A percentile compares a stretch with the other conserved stretches of the same genome.
Conservation (phyloP, 2,888 invertebrate species). For the Choreutis nemorana region DNA sequence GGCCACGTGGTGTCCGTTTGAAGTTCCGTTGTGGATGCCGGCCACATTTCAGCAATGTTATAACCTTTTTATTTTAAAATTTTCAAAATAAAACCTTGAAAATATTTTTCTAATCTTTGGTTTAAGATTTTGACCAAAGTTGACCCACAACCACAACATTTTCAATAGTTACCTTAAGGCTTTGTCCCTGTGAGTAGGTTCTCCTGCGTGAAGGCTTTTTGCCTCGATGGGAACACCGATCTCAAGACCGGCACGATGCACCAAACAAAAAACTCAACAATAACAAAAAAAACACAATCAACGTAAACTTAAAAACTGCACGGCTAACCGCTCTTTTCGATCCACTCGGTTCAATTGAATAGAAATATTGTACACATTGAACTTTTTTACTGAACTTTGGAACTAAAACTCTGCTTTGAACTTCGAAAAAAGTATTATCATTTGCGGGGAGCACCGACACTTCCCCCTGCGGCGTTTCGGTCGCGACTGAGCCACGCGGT, state of each 20-base stretch:
- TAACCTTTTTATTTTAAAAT: too few species aligned
- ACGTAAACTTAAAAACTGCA: slow-evolving; percentile 55
- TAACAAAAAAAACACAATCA: slow-evolving; percentile 61
- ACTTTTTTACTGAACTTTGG: slow-evolving; percentile 55
- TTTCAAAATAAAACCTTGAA: too few species aligned
- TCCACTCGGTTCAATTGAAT: slow-evolving; percentile 40
- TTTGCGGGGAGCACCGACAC: slow-evolving; percentile 50
- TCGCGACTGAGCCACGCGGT: slow-evolving; percentile 63
- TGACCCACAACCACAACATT: too few species aligned
- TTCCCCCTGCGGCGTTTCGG: slow-evolving; percentile 53
- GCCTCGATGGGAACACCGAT: slow-evolving; percentile 52
- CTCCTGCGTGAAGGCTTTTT: slow-evolving; percentile 51
- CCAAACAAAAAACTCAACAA: slow-evolving; percentile 66
- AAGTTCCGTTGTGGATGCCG: too few species aligned
- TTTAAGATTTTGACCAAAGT: too few species aligned
- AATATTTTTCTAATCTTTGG: too few species aligned
- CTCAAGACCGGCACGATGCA: slow-evolving; percentile 61
- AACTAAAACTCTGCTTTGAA: slow-evolving; percentile 57
- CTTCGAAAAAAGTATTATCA: slow-evolving; percentile 61
- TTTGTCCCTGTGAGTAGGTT: slow-evolving; percentile 49
- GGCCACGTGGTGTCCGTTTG: too few species aligned
- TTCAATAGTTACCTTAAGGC: slow-evolving; percentile 59
- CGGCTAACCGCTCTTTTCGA: slow-evolving; percentile 42
- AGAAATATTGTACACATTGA: slow-evolving; percentile 47
- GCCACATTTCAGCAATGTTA: too few species aligned